Base-by-base conservation (phyloP, 1,140 invertebrate species). In the Diploscapter pachys region DNA sequence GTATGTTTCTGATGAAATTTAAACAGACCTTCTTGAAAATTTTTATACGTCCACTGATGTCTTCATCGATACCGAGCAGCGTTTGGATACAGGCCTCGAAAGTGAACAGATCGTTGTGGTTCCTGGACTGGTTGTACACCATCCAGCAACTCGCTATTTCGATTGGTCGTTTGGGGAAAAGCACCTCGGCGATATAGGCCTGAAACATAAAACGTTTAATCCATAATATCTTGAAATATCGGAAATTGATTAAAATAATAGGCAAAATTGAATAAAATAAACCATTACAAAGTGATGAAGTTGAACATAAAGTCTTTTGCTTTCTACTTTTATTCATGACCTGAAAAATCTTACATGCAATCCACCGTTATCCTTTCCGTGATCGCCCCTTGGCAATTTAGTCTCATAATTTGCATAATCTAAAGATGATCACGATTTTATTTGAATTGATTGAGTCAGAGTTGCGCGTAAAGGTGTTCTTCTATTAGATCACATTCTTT, bases 361-460 rank as follows among this genome's bases (percentile, higher is more conserved):
- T 31, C 65, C 76, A 8, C 76, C 76, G 64, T 78, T 78, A 59
- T 78, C 76, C 13, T 65, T 74, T 55, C 76, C 76, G 65, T 78
- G 76, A 31, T 70, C 62, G 11, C 55, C 63, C 48, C 69, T 73
- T 3, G 64, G 69, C 50, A 78, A 49, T 48, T 69, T 3, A n/a
- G 55, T 53, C 56, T 76, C 76, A 51, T 78, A 78, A 54, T 78
- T 49, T 4, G 76, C 76, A 64, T 74, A 76, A 3, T 73, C n/a
- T 49, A 65, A 65, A 65, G 51, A 8, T 9, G 31, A 9, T 11
- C 57, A 11, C 31, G 9, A 11, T 59, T 11, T 11, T 11, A 59
- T 31, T 11, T 11, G 31, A 59, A 31, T 31, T 31, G 31, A 31
- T 31, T 31, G 31, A 31, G 31, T 31, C 31, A 31, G 31, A 31